Base-by-base conservation (phyloP, 2,113 vertebrate genomes). In the Pachyramphus minor region DNA sequence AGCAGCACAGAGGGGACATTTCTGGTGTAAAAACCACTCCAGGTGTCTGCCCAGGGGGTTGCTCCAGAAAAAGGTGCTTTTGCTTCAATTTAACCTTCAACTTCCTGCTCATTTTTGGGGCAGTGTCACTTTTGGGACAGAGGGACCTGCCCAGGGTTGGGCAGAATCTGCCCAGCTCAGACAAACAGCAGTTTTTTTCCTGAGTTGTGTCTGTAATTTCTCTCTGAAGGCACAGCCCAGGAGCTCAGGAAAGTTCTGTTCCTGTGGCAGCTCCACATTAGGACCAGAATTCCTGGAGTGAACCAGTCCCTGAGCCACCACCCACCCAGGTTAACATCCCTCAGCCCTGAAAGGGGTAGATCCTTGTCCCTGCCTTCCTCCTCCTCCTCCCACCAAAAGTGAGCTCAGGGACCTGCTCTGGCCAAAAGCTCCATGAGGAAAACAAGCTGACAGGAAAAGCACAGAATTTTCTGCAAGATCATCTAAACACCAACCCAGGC, bases 251-350 rank as follows among this genome's bases (percentile, higher is more conserved):
- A 74, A n/a, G n/a, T 44, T 83, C 44, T 58, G 27, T 44, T 74
- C 27, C n/a, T 64, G 24, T 24, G 78, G 31, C 28, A 74, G 44
- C 60, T 90, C 69, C 31, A 15, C 7, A 16, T 53, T n/a, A 74
- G 60, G 39, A 21, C 9, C 6, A 55, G 60, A 63, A 25, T 28
- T 59, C 24, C 39, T 64, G 39, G 49, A 58, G 31, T 22, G 41
- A 77, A 66, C 5, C 42, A n/a, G 17, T 27, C 8, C 4, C 47
- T 37, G 19, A 33, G 14, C 15, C 14, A 18, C 1, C n/a, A 41
- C 7, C 24, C 14, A 9, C 47, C 11, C 21, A 33, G 0, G 3
- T 4, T 33, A 79, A 63, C 0, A 1, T 11, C 41, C 23, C 33
- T 68, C 23, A 22, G 5, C 31, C 68, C 39, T 47, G 42, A 37